Percentiles rank a stretch among this genome's conserved stretches.
Evolutionary conservation across 2,888 invertebrate species (phyloP).

Genomic region (Erebia palarica): DNA sequence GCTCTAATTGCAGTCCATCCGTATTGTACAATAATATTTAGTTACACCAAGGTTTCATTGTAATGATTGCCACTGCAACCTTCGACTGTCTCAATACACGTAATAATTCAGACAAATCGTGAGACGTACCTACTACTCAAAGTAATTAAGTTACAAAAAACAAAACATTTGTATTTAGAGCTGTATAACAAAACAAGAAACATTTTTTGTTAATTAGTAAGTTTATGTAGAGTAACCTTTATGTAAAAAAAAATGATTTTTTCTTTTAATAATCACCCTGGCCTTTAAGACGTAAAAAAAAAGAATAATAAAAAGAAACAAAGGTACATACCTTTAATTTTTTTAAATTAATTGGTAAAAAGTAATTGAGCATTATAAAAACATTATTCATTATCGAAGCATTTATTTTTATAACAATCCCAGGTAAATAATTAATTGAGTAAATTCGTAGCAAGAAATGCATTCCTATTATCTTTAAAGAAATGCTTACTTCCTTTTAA

Average conservation of each 20-base stretch:
- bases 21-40: constrained; percentile 31
- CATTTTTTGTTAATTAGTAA: neutral
- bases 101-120: constrained; percentile 15
- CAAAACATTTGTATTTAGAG: neutral
- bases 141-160: constrained; percentile 3
- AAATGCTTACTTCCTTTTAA: too few relatives aligned
- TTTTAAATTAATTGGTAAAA: too few relatives aligned
- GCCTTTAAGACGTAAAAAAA: too few relatives aligned
- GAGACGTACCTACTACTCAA: neutral
- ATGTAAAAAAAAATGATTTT: neutral
- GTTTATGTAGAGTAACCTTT: neutral
- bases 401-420: too few relatives aligned
- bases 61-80: constrained; percentile 25
- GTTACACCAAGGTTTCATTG: constrained; percentile 17
- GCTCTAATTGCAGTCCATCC: constrained; percentile 24
- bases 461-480: too few relatives aligned
- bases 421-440: too few relatives aligned
- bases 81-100: constrained; percentile 24
- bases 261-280: neutral
- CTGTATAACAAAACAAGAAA: neutral
- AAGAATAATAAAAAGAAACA: too few relatives aligned
- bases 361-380: too few relatives aligned
- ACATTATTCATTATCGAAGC: too few relatives aligned
- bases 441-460: too few relatives aligned
- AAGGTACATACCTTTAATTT: too few relatives aligned